Conservation (phyloP, 2,797 vertebrate genomes). For the Enteromius unitaeniatus region DNA sequence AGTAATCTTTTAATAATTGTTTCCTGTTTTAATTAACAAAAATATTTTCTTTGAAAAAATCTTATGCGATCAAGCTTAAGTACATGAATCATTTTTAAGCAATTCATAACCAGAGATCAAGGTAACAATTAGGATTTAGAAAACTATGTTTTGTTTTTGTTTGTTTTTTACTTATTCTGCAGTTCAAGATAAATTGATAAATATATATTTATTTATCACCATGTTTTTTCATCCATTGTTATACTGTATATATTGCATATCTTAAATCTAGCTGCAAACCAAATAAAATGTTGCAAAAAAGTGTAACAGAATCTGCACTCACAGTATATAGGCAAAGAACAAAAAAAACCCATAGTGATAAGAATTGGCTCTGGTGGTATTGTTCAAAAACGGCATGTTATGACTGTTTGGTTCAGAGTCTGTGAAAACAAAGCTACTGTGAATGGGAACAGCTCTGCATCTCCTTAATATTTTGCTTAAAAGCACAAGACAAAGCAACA, state of each 20-base stretch:
- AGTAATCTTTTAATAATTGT: background rate
- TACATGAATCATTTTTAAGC: background rate
- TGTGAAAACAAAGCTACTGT: slow-evolving; percentile 23
- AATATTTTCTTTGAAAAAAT: background rate
- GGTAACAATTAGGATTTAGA: background rate
- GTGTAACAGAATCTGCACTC: background rate
- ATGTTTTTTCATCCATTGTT: background rate
- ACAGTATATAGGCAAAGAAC: background rate
- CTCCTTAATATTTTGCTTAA: slow-evolving; percentile 30
- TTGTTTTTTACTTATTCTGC: background rate
- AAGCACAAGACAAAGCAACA: background rate
- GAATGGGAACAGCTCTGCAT: slow-evolving; percentile 16
- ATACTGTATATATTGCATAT: background rate
- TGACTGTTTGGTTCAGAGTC: background rate
- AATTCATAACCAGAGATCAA: background rate
- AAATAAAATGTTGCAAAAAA: slow-evolving; percentile 4
- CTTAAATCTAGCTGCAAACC: background rate
- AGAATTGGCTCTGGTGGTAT: slow-evolving; percentile 8
- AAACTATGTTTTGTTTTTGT: background rate
- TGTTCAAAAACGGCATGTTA: slow-evolving; percentile 1
- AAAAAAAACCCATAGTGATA: background rate
- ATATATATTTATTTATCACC: background rate
- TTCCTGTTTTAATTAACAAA: slow-evolving; percentile 1
- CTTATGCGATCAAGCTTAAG: background rate
- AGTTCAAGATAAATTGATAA: background rate